Evolutionary conservation across 1,140 invertebrate species (phyloP), one percentile per base, ranked within the genome.

Genomic region (Drosophila serrata): DNA sequence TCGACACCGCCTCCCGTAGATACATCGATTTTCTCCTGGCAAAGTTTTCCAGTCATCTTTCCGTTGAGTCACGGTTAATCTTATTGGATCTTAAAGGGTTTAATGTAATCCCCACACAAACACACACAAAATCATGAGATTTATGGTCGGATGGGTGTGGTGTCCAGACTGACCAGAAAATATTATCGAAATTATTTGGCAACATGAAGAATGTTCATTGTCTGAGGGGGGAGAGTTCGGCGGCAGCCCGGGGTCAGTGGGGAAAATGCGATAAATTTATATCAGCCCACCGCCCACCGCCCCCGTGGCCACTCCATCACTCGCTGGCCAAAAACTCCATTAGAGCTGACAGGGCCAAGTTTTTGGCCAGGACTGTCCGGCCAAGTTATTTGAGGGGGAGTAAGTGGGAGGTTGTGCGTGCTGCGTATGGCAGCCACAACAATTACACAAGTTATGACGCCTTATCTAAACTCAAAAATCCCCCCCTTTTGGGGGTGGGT

Each of bases 361-460:
- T 75, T 46, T 75, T 46, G 62, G 29, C 31, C 65, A 75, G 42
- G 31, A 63, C 57, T 56, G 51, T 39, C 53, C 64, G 46, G 43
- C 33, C 45, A 42, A 60, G 24, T 70, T 48, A 19, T 13, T 24
- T 17, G 24, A n/a, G 39, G 24, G 17, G 33, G 27, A 29, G 40
- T 27, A 27, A 17, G 29, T n/a, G 67, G 51, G 27, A 31, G 19
- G 33, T 53, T 74, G 72, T 69, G 62, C 70, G 59, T 84, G 81
- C 56, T 84, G 81, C 56, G 42, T 74, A 22, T 68, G 62, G 61
- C 59, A 65, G 55, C 67, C 65, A 78, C 60, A 74, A 85, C 70
- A 84, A 84, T 80, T 85, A 80, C 67, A 84, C 77, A 84, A 84
- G 57, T 76, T 80, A 63, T 76, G 76, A 72, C 65, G 65, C 65